Conservation (phyloP, 1,140 invertebrate genomes). For the Acyrthosiphon pisum region DNA sequence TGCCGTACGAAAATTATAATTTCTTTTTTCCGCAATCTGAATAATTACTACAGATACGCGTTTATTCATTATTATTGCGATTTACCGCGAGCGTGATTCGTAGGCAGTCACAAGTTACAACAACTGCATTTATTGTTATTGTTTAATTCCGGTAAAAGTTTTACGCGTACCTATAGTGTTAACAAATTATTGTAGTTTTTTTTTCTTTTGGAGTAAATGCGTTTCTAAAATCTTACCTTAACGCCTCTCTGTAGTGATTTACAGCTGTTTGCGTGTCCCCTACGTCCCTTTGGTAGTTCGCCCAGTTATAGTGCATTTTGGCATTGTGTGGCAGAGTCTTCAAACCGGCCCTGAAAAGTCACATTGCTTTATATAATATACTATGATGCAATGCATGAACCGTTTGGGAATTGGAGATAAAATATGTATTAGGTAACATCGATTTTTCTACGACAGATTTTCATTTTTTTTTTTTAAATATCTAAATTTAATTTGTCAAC, state of each 20-base stretch:
- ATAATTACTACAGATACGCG: not conserved
- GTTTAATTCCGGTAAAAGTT: not conserved
- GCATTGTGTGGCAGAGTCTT: conserved; percentile 82
- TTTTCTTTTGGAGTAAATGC: conserved; percentile 45
- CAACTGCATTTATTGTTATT: not conserved
- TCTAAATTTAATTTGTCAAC: not conserved
- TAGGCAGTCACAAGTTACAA: not conserved
- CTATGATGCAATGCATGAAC: not conserved
- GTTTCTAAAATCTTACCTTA: conserved; percentile 72
- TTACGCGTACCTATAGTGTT: not conserved
- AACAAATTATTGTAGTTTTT: not conserved
- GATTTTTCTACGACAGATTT: not conserved
- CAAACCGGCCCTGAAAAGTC: conserved; percentile 77
- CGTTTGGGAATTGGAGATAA: not conserved
- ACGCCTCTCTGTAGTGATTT: conserved; percentile 79
- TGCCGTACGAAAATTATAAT: not conserved
- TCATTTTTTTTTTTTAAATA: not conserved
- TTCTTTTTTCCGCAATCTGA: not conserved
- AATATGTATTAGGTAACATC: not conserved
- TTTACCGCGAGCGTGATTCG: not conserved
- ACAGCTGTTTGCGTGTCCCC: conserved; percentile 74
- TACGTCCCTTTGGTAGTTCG: conserved; percentile 82
- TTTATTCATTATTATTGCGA: not conserved
- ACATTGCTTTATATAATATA: not conserved
- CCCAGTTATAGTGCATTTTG: conserved; percentile 92